phyloP scores from a whole-genome alignment of 1,140 invertebrate species.

The Phenacoccus solenopsis region DNA sequence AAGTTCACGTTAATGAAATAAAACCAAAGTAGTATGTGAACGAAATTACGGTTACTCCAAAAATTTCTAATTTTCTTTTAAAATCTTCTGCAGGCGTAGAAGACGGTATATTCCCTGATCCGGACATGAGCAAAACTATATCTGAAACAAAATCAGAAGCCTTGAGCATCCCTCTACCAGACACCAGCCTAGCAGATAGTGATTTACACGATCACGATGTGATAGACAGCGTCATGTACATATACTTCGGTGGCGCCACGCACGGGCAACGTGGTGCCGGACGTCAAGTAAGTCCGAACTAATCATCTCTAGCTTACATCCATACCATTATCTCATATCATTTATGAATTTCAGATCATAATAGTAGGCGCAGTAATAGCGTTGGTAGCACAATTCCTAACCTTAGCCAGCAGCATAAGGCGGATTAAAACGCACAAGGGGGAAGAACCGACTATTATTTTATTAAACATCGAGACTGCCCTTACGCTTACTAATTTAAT shows the following conservation, averaged over 20 bases:
- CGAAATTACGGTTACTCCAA: no score
- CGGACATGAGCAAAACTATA: not conserved
- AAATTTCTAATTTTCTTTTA: not conserved
- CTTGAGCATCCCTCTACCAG: constrained; percentile 22
- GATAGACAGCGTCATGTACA: constrained; percentile 44
- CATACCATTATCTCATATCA: no score
- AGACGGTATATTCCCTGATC: constrained; percentile 6
- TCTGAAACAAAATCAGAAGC: constrained; percentile 7
- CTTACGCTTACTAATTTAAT: constrained; percentile 30
- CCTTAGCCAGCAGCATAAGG: constrained; percentile 25
- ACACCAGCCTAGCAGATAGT: constrained; percentile 27
- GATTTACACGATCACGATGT: constrained; percentile 39
- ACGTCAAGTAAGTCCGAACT: constrained; percentile 32
- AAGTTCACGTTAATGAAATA: no score
- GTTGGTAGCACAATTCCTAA: constrained; percentile 28
- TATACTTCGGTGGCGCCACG: constrained; percentile 40
- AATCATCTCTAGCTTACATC: no score
- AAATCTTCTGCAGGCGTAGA: not conserved
- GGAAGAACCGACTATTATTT: constrained; percentile 26
- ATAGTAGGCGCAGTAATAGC: constrained; percentile 28
- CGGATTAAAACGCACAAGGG: constrained; percentile 22
- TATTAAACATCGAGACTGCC: constrained; percentile 29
- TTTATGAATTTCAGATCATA: constrained; percentile 26
- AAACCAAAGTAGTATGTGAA: no score
- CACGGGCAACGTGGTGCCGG: constrained; percentile 30